Evolutionary conservation across 1,140 invertebrate genomes (phyloP).

Genomic region (Cylas formicarius): DNA sequence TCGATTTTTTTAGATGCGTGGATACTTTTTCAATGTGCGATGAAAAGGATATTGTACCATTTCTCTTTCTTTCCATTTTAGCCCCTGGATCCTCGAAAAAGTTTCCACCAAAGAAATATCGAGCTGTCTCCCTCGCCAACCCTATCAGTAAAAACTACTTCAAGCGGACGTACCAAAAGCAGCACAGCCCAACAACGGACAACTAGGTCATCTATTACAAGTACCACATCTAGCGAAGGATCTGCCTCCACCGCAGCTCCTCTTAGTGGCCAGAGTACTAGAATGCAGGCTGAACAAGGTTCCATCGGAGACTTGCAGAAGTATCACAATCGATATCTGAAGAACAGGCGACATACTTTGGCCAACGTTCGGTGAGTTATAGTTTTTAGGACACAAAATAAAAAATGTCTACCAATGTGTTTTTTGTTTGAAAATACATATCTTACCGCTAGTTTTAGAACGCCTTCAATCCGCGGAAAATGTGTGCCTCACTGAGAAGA

Average conservation of each 20-base stretch:
- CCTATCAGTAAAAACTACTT: conserved; percentile 31
- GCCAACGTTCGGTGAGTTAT: conserved; percentile 77
- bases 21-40: too few relatives aligned
- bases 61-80: too few relatives aligned
- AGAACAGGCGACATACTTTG: conserved; percentile 74
- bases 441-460: too few relatives aligned
- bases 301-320: conserved; percentile 79
- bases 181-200: not conserved
- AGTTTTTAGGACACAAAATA: too few relatives aligned
- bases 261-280: conserved; percentile 43
- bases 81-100: conserved; percentile 27
- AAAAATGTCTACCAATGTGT: too few relatives aligned
- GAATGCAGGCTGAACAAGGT: conserved; percentile 83
- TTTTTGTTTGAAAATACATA: too few relatives aligned
- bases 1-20: too few relatives aligned
- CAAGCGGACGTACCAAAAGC: conserved; percentile 27
- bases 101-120: conserved; percentile 35
- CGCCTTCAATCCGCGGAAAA: too few relatives aligned
- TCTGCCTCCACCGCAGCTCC: conserved; percentile 20
- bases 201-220: conserved; percentile 28
- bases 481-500: too few relatives aligned
- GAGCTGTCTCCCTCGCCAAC: conserved; percentile 37
- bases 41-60: too few relatives aligned
- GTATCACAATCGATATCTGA: conserved; percentile 73
- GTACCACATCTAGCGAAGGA: conserved; percentile 30